Conservation (phyloP, 2,113 vertebrate genomes). For the Takifugu flavidus region DNA sequence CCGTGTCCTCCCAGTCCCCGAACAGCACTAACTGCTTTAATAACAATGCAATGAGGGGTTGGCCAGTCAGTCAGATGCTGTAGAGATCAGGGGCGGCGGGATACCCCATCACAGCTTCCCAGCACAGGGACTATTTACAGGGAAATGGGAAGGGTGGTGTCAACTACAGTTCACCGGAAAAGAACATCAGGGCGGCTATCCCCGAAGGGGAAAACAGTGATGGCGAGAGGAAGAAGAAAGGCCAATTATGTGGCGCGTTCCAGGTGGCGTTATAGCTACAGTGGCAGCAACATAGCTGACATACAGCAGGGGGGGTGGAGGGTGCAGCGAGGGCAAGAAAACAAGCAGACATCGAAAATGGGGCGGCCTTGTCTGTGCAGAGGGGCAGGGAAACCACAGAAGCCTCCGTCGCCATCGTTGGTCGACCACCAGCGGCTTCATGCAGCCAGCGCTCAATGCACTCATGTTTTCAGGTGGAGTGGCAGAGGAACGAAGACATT, state of each 20-base stretch:
- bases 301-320: slow-evolving; percentile 24
- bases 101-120: slow-evolving; percentile 49
- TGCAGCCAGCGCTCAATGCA: not conserved
- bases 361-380: slow-evolving; percentile 29
- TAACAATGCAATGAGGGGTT: slow-evolving; percentile 58
- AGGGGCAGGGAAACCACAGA: slow-evolving; percentile 31
- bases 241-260: slow-evolving; percentile 58
- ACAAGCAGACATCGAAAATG: slow-evolving; percentile 45
- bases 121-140: slow-evolving; percentile 42
- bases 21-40: slow-evolving; percentile 60
- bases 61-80: slow-evolving; percentile 45
- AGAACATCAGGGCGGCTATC: slow-evolving; percentile 62
- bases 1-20: slow-evolving; percentile 37
- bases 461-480: slow-evolving; percentile 84
- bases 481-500: slow-evolving; percentile 92
- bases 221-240: slow-evolving; percentile 42
- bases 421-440: slow-evolving; percentile 12
- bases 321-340: slow-evolving; percentile 66
- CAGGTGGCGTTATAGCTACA: slow-evolving; percentile 49
- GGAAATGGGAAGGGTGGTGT: slow-evolving; percentile 45
- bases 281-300: slow-evolving; percentile 34
- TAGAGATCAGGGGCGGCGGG: slow-evolving; percentile 40
- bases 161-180: slow-evolving; percentile 48
- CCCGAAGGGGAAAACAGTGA: slow-evolving; percentile 33
- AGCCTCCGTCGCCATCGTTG: slow-evolving; percentile 14